Evolutionary conservation across 2,888 invertebrate genomes (phyloP).

Genomic region (Gibbula magus): DNA sequence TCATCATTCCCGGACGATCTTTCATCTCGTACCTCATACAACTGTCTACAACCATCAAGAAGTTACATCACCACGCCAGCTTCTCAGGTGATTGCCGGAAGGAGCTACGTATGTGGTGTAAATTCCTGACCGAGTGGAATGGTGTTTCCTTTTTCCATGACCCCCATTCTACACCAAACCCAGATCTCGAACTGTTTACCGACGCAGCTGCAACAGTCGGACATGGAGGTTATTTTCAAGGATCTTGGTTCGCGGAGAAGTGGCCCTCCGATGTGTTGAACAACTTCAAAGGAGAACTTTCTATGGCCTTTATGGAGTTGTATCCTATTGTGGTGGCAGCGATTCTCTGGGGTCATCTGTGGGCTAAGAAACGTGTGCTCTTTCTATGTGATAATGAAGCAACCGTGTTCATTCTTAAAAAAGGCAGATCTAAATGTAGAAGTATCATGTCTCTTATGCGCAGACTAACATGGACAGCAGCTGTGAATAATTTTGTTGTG

Average conservation of each 20-base stretch:
- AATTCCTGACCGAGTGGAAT: neutral
- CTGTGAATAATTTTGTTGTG: neutral
- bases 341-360: neutral
- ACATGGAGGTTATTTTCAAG: neutral
- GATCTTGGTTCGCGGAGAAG: neutral
- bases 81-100: neutral
- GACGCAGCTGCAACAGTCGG: too few relatives aligned
- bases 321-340: neutral
- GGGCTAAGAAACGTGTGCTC: neutral
- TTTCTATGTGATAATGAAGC: neutral
- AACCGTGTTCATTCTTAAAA: neutral
- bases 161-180: neutral
- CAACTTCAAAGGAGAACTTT: neutral
- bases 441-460: slow-evolving; percentile 6
- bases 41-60: neutral
- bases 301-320: neutral
- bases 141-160: neutral
- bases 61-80: neutral
- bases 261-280: neutral
- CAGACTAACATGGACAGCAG: neutral
- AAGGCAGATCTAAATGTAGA: neutral
- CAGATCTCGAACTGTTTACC: neutral
- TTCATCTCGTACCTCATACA: neutral
- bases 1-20: too few relatives aligned
- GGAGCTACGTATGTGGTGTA: neutral